Percentiles rank a stretch among this genome's conserved stretches.
phyloP scores from a whole-genome alignment of 2,888 invertebrate genomes.

The Stramonita haemastoma region DNA sequence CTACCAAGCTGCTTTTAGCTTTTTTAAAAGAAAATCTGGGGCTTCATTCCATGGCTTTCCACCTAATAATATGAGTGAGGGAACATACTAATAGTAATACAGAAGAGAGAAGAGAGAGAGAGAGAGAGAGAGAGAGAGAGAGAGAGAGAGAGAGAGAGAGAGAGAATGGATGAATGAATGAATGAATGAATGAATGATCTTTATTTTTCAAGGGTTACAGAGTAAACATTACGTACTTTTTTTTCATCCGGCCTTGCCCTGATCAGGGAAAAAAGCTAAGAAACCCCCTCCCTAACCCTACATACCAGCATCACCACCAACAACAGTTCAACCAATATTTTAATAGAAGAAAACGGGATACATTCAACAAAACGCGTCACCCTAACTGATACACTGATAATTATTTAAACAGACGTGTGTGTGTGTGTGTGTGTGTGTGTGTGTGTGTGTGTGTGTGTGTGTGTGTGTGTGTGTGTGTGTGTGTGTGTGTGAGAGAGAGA shows the following conservation, averaged over 20 bases:
- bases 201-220: no score
- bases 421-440: neutral
- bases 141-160: conserved; percentile 32
- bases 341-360: no score
- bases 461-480: conserved; percentile 17
- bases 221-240: no score
- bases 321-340: no score
- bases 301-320: no score
- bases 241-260: no score
- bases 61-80: neutral
- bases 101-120: neutral
- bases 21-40: neutral
- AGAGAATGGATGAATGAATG: no score
- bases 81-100: neutral
- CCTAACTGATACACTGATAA: conserved; percentile 14
- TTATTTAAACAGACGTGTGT: neutral
- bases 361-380: no score
- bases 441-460: neutral
- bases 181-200: no score
- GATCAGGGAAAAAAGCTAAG: no score
- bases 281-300: no score
- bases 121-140: conserved; percentile 13
- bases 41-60: neutral
- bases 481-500: conserved; percentile 11
- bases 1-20: neutral